These are phyloP conservation scores for Onthophagus taurus DNA, from an alignment of 1,140 invertebrate species.

Conservation along the genomic window DNA sequence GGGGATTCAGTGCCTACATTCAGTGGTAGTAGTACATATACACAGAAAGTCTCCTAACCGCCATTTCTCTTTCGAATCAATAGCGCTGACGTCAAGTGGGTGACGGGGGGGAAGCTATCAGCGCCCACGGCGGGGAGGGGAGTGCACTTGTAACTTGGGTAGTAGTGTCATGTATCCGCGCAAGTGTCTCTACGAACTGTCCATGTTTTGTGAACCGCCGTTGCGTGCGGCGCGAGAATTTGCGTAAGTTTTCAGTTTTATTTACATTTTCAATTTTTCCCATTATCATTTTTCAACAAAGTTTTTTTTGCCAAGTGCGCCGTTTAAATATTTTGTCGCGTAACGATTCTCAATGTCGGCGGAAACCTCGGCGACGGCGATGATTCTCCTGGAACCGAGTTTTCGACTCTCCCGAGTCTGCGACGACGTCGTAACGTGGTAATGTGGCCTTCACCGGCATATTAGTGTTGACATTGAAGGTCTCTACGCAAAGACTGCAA, in stretches of 20 bases:
- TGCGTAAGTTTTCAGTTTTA: slow-evolving; percentile 26
- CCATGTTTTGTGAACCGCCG: slow-evolving; percentile 33
- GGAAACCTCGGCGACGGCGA: not conserved
- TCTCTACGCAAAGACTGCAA: slow-evolving; percentile 37
- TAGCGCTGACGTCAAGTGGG: slow-evolving; percentile 36
- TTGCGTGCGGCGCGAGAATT: slow-evolving; percentile 26
- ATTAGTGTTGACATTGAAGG: slow-evolving; percentile 38
- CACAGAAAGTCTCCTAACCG: slow-evolving; percentile 15
- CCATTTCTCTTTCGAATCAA: slow-evolving; percentile 36
- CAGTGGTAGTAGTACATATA: too few species aligned
- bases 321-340: too few species aligned
- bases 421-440: slow-evolving; percentile 26
- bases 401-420: not conserved
- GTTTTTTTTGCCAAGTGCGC: too few species aligned
- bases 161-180: slow-evolving; percentile 38
- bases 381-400: not conserved
- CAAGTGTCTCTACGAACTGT: slow-evolving; percentile 34
- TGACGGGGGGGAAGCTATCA: slow-evolving; percentile 32
- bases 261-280: too few species aligned
- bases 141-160: slow-evolving; percentile 38
- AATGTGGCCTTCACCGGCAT: slow-evolving; percentile 36
- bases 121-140: slow-evolving; percentile 26
- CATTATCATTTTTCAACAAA: too few species aligned
- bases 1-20: too few species aligned
- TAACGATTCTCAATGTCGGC: too few species aligned